Evolutionary conservation across 1,140 invertebrate genomes (phyloP).

Genomic region (Musca domestica): DNA sequence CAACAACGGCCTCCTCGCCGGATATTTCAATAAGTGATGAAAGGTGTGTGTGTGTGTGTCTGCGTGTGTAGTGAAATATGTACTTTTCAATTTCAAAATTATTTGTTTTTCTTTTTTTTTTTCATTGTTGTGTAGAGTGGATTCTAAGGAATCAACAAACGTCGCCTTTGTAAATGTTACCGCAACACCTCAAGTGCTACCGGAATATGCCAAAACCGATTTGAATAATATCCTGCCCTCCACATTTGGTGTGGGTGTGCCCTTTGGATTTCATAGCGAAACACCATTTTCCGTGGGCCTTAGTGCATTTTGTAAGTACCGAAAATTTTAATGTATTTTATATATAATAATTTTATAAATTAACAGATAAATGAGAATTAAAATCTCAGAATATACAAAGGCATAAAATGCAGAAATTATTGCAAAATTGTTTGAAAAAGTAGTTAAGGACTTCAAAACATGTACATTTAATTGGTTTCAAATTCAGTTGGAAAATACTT

Average conservation of each 20-base stretch:
- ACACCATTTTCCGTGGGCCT: constrained; percentile 47
- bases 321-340: background rate
- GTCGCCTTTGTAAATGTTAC: too few species aligned
- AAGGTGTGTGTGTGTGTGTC: constrained; percentile 26
- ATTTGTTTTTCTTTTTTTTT: background rate
- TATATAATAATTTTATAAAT: background rate
- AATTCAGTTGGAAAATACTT: too few species aligned
- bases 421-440: too few species aligned
- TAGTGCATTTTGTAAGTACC: constrained; percentile 47
- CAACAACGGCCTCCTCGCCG: constrained; percentile 41
- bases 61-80: background rate
- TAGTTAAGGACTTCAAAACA: too few species aligned
- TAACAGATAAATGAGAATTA: background rate
- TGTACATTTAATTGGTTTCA: too few species aligned
- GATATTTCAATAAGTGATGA: constrained; percentile 50
- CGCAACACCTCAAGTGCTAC: background rate
- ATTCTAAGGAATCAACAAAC: background rate
- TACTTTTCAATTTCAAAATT: background rate
- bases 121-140: background rate
- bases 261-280: constrained; percentile 39
- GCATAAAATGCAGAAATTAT: too few species aligned
- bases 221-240: constrained; percentile 11
- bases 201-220: background rate
- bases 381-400: too few species aligned
- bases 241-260: constrained; percentile 26